Conservation (phyloP, 2,797 vertebrate species). For the Spinibarbus caldwelli region DNA sequence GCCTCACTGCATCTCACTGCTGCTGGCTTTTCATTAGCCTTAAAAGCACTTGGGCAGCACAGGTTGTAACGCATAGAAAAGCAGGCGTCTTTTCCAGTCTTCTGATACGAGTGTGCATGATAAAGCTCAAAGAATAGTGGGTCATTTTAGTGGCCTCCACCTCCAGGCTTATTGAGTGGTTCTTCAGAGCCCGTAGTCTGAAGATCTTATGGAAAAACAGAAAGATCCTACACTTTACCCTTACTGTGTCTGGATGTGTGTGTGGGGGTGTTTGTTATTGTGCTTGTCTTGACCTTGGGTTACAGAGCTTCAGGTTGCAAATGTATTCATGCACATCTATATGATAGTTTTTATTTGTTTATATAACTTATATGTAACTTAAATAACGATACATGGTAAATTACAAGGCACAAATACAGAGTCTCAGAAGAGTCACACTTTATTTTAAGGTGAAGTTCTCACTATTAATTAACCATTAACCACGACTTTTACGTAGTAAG, state of each 20-base stretch:
- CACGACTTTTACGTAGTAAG: neutral
- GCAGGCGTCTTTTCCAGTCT: constrained; percentile 35
- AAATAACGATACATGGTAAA: neutral
- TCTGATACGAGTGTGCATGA: constrained; percentile 13
- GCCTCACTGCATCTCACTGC: constrained; percentile 19
- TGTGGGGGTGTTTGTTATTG: constrained; percentile 36
- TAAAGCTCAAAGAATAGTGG: constrained; percentile 27
- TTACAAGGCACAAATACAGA: neutral
- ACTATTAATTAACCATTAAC: neutral
- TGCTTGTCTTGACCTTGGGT: constrained; percentile 30
- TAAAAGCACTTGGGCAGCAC: constrained; percentile 37
- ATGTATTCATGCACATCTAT: constrained; percentile 2
- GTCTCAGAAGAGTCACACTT: neutral
- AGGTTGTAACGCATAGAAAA: constrained; percentile 6
- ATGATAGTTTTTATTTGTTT: constrained; percentile 12
- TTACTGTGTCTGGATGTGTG: constrained; percentile 2
- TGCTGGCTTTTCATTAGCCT: constrained; percentile 46
- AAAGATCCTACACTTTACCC: neutral
- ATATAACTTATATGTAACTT: neutral
- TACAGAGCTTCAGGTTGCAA: constrained; percentile 3
- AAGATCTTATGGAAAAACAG: constrained; percentile 14
- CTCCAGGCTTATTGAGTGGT: constrained; percentile 33
- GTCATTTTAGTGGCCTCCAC: constrained; percentile 22
- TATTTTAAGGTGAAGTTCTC: neutral
- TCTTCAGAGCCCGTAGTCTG: neutral